These are phyloP conservation scores for Canis aureus DNA, from an alignment of 2,113 vertebrate species.

Conservation along the genomic window DNA sequence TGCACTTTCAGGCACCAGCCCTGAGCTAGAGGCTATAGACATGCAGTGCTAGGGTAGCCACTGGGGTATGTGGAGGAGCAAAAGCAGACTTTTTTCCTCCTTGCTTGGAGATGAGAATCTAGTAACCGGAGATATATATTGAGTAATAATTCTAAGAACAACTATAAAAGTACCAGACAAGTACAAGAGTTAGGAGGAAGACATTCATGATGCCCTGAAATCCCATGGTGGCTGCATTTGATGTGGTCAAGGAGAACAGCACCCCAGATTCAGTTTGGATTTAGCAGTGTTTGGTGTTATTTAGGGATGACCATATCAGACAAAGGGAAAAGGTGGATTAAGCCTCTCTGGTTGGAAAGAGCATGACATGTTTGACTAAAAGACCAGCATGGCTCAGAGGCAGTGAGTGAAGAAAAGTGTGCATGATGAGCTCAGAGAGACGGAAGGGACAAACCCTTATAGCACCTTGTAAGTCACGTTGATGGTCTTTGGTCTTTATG, in stretches of 20 bases:
- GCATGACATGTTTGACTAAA: neutral
- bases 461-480: neutral
- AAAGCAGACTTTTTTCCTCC: neutral
- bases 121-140: neutral
- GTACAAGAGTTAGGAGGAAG: neutral
- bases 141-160: neutral
- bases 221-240: neutral
- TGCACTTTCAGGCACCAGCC: neutral
- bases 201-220: neutral
- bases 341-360: neutral
- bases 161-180: neutral
- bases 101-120: neutral
- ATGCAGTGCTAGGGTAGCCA: no score
- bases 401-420: neutral
- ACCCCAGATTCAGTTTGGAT: neutral
- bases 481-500: neutral
- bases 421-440: neutral
- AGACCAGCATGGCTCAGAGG: neutral
- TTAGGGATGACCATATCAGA: neutral
- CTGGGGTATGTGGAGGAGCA: neutral
- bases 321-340: neutral
- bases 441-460: neutral
- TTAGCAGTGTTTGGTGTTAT: neutral
- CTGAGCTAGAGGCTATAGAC: neutral
- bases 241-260: neutral